phyloP scores from a whole-genome alignment of 2,888 invertebrate species.

The Pherbina coryleti region DNA sequence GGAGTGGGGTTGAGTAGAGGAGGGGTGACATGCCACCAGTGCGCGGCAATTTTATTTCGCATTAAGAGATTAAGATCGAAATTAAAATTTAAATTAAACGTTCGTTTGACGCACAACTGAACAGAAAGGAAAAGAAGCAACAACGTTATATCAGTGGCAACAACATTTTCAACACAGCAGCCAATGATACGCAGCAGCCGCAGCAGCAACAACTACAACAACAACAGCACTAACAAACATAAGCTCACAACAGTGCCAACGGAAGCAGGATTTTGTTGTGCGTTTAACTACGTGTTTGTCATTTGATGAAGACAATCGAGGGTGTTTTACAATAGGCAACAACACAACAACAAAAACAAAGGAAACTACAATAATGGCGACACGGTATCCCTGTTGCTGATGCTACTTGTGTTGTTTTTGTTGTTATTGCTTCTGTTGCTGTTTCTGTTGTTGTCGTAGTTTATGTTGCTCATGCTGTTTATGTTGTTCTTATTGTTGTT shows the following conservation, averaged over 20 bases:
- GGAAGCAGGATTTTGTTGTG: constrained; percentile 25
- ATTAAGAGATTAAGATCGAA: constrained; percentile 70
- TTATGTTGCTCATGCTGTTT: not conserved
- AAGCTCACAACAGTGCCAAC: constrained; percentile 5
- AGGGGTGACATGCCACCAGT: constrained; percentile 59
- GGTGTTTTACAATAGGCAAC: constrained; percentile 14
- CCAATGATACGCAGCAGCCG: not conserved
- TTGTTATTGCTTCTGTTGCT: not conserved
- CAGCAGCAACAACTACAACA: not conserved
- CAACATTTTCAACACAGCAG: constrained; percentile 12
- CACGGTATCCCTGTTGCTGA: not conserved
- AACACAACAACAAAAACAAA: not conserved
- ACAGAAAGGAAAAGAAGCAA: not conserved
- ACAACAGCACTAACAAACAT: not conserved
- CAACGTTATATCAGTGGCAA: not conserved
- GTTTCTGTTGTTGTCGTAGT: not conserved
- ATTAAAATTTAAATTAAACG: constrained; percentile 69
- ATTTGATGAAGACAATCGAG: constrained; percentile 20
- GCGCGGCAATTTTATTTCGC: constrained; percentile 69
- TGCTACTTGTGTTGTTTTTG: too few species aligned
- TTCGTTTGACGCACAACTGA: constrained; percentile 38
- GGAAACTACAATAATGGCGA: not conserved
- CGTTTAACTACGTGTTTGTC: constrained; percentile 30
- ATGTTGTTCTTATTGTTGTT: not conserved
- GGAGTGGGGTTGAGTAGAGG: not conserved